Evolutionary conservation across 2,113 vertebrate species (phyloP).

Genomic region (Murina feae): DNA sequence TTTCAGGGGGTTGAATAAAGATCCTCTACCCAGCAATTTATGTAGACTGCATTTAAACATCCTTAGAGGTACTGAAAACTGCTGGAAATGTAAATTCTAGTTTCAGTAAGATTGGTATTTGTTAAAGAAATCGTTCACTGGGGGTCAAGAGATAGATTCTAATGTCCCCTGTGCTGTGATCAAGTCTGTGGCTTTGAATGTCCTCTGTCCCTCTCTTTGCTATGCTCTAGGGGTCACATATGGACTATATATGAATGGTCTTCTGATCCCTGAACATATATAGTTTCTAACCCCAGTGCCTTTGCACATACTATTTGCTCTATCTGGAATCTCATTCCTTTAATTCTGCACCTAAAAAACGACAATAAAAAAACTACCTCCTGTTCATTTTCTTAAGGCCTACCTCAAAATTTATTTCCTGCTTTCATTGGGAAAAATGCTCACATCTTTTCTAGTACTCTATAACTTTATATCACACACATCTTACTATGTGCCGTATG

Average conservation of each 20-base stretch:
- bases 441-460: background rate
- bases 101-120: constrained; percentile 20
- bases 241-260: background rate
- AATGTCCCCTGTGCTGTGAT: background rate
- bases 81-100: constrained; percentile 16
- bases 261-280: background rate
- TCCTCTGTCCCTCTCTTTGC: background rate
- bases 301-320: background rate
- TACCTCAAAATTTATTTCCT: background rate
- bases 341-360: background rate
- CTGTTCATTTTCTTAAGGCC: background rate
- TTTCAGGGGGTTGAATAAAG: constrained; percentile 53
- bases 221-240: background rate
- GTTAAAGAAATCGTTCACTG: constrained; percentile 3
- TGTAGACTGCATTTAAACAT: constrained; percentile 35
- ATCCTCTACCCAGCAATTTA: constrained; percentile 27
- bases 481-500: background rate
- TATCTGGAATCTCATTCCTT: background rate
- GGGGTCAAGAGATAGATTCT: background rate
- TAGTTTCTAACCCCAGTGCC: background rate
- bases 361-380: background rate
- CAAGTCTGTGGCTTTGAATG: background rate
- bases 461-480: background rate
- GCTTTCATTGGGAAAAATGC: background rate
- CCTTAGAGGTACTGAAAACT: constrained; percentile 1